Conservation (phyloP, 23 tunicate species). For the Pegea sp. region DNA sequence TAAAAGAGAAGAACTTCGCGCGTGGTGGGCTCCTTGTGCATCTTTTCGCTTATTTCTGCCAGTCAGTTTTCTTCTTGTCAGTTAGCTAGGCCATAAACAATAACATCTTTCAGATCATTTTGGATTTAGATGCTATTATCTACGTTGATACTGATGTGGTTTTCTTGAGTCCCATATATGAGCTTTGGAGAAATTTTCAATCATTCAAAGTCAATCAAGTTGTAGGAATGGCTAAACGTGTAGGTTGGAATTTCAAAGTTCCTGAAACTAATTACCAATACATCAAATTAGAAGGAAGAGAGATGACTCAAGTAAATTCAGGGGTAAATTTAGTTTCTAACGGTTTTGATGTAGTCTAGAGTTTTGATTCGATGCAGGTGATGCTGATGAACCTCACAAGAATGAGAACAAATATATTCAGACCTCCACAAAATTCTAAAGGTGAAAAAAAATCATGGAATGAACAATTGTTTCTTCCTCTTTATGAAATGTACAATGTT, state of each 20-base stretch:
- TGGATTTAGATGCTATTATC: slow-evolving; percentile 41
- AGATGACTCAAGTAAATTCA: slow-evolving; percentile 77
- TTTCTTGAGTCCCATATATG: slow-evolving; percentile 58
- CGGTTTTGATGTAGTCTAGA: not conserved
- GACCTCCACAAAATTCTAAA: slow-evolving; percentile 16
- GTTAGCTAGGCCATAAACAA: too few species aligned
- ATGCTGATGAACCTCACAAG: slow-evolving; percentile 91
- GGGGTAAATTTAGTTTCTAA: slow-evolving; percentile 31
- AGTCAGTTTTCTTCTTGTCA: slow-evolving; percentile 28
- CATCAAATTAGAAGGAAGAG: slow-evolving; percentile 17
- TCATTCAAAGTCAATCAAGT: slow-evolving; percentile 38
- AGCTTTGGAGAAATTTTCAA: slow-evolving; percentile 55
- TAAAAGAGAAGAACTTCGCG: slow-evolving; percentile 21
- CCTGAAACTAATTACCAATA: slow-evolving; percentile 51
- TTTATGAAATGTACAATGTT: slow-evolving; percentile 24
- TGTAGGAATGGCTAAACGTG: slow-evolving; percentile 74
- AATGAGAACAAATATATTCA: slow-evolving; percentile 43
- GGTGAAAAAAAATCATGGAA: slow-evolving; percentile 26
- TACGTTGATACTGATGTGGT: slow-evolving; percentile 96
- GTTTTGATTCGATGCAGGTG: slow-evolving; percentile 23
- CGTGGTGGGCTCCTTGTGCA: slow-evolving; percentile 99
- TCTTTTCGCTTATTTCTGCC: slow-evolving; percentile 89
- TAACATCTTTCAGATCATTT: slow-evolving; percentile 6
- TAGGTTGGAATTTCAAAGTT: slow-evolving; percentile 95
- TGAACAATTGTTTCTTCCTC: slow-evolving; percentile 41